Conservation (phyloP, 2,888 invertebrate genomes). For the Baronia brevicornis region DNA sequence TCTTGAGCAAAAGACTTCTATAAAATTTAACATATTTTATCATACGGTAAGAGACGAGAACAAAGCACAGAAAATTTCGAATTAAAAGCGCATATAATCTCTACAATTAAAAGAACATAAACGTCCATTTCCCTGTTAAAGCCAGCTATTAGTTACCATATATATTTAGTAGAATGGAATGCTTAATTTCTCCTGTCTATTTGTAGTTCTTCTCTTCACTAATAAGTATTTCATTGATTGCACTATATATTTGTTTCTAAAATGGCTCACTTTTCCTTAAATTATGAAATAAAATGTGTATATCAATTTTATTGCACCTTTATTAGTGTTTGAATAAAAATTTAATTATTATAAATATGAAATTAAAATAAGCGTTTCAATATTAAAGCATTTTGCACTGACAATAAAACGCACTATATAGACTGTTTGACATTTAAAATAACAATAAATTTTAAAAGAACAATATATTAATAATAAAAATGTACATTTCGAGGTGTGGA, state of each 20-base stretch:
- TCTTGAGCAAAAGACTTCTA: too few species aligned
- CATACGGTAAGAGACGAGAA: too few species aligned
- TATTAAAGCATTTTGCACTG: constrained; percentile 16
- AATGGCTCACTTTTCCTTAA: constrained; percentile 75
- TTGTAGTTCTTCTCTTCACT: constrained; percentile 67
- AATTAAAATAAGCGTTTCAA: constrained; percentile 35
- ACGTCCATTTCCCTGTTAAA: constrained; percentile 76
- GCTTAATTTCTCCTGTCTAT: constrained; percentile 71
- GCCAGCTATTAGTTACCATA: constrained; percentile 68
- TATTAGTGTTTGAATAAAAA: constrained; percentile 49
- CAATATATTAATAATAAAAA: neutral
- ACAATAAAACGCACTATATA: constrained; percentile 45
- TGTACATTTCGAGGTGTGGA: constrained; percentile 22
- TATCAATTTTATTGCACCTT: constrained; percentile 52
- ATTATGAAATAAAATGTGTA: constrained; percentile 40
- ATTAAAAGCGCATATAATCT: too few species aligned
- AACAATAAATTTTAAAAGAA: constrained; percentile 18
- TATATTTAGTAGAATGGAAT: constrained; percentile 71
- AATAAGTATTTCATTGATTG: constrained; percentile 67
- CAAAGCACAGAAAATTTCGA: too few species aligned
- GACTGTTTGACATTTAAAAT: constrained; percentile 29
- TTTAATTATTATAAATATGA: constrained; percentile 34
- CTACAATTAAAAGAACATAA: constrained; percentile 39
- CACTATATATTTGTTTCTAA: constrained; percentile 72
- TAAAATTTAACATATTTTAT: too few species aligned